A percentile compares a stretch with the other conserved stretches of the same genome.
These are phyloP conservation scores for Hestina assimilis DNA, from an alignment of 1,140 invertebrate species.

Conservation along the genomic window DNA sequence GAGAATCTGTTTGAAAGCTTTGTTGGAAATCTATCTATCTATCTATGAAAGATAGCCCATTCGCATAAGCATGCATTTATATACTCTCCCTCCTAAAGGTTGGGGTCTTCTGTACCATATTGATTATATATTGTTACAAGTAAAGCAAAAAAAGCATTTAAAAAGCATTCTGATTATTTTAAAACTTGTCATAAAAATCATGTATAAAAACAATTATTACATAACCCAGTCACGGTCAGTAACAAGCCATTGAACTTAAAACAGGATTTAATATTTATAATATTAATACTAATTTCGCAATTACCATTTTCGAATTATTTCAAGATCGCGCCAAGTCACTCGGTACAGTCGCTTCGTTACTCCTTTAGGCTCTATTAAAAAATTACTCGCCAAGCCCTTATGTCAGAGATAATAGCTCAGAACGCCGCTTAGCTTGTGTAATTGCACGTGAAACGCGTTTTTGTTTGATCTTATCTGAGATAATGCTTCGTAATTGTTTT, in stretches of 20 bases:
- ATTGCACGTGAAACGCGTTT: constrained; percentile 1
- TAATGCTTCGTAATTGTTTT: neutral
- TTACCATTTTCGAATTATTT: constrained; percentile 39
- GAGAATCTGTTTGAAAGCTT: no score
- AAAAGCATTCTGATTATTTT: no score
- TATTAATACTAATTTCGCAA: constrained; percentile 41
- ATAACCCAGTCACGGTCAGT: constrained; percentile 10
- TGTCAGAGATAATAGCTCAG: constrained; percentile 1
- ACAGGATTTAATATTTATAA: constrained; percentile 30
- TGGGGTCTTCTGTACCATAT: no score
- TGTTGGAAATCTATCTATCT: no score
- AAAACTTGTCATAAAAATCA: no score
- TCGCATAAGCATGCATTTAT: no score
- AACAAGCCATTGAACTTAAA: constrained; percentile 25
- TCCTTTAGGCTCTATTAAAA: constrained; percentile 2
- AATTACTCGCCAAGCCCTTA: constrained; percentile 3
- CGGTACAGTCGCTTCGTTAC: constrained; percentile 26
- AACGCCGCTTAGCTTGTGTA: neutral
- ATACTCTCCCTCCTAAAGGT: no score
- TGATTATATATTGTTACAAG: no score
- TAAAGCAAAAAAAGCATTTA: no score
- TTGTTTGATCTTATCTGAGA: constrained; percentile 1
- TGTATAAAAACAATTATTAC: neutral
- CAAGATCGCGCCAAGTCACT: constrained; percentile 34
- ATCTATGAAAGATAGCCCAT: no score